Percentiles rank a stretch among this genome's conserved stretches.
Evolutionary conservation across 2,113 vertebrate species (phyloP).

Genomic region (Apeltes quadracus): DNA sequence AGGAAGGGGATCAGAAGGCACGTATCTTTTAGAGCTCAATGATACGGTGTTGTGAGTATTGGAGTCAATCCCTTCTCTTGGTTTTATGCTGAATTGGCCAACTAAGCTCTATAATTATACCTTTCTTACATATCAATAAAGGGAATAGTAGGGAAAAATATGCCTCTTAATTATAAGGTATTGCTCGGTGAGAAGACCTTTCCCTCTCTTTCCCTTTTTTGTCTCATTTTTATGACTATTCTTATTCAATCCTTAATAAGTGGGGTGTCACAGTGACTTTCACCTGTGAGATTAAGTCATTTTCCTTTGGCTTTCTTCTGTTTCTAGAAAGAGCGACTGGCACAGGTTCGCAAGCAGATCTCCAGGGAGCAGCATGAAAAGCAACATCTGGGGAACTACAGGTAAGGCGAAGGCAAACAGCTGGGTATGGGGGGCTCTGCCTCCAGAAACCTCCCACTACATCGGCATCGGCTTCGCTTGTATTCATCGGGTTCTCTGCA

Average conservation of each 20-base stretch:
- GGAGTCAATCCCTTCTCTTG: conserved; percentile 48
- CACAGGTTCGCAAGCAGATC: conserved; percentile 95
- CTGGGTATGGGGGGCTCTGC: neutral
- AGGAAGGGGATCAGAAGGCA: conserved; percentile 43
- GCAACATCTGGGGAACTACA: conserved; percentile 96
- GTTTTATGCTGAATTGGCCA: conserved; percentile 56
- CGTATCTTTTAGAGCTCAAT: conserved; percentile 36
- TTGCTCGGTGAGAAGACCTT: conserved; percentile 16
- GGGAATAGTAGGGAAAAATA: conserved; percentile 49
- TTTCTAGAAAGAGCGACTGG: conserved; percentile 94
- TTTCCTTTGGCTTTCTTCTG: conserved; percentile 14
- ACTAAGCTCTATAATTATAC: conserved; percentile 67
- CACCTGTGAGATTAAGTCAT: conserved; percentile 5
- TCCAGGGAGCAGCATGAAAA: conserved; percentile 96
- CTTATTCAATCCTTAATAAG: conserved; percentile 3
- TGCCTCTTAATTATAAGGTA: conserved; percentile 57
- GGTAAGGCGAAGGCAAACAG: conserved; percentile 79
- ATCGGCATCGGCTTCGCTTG: conserved; percentile 39
- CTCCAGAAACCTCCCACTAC: conserved; percentile 24
- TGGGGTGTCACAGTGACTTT: neutral
- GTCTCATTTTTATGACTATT: conserved; percentile 24
- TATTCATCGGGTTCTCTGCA: conserved; percentile 59
- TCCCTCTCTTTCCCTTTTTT: neutral
- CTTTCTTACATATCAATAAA: conserved; percentile 61
- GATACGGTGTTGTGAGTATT: conserved; percentile 31